Conservation (phyloP, 2,113 vertebrate species). For the Burhinus bistriatus region DNA sequence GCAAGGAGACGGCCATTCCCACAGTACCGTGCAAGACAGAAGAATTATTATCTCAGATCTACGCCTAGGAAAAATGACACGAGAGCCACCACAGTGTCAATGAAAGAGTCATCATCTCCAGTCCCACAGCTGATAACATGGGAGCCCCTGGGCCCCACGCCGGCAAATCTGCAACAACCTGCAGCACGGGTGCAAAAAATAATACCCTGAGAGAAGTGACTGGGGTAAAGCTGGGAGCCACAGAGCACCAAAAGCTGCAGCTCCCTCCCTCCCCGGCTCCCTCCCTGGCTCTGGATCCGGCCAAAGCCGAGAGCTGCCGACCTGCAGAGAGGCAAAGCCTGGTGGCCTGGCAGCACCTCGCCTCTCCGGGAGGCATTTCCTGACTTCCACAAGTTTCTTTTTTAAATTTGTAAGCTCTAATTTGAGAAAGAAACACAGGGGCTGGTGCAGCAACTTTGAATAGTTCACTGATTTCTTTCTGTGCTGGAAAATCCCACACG, state of each 20-base stretch:
- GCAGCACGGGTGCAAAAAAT: neutral
- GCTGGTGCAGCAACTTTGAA: neutral
- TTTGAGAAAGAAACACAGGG: neutral
- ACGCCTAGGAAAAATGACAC: neutral
- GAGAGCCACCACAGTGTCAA: neutral
- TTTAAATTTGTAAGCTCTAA: neutral
- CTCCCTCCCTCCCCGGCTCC: neutral
- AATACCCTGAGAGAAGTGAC: neutral
- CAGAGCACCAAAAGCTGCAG: neutral
- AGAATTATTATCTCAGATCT: neutral
- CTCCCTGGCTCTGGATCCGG: accelerated
- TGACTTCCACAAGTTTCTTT: neutral
- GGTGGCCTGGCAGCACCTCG: neutral
- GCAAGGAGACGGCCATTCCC: neutral
- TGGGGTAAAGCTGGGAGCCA: neutral
- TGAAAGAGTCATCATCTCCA: neutral
- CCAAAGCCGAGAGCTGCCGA: accelerated
- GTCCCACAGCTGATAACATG: neutral
- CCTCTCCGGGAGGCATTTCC: neutral
- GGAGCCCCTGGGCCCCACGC: neutral
- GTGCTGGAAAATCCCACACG: neutral
- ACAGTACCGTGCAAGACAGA: neutral
- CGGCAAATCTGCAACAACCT: neutral
- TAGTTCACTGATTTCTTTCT: neutral
- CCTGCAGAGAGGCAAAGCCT: neutral